A percentile compares a stretch with the other conserved stretches of the same genome.
Conservation (phyloP, 2,888 invertebrate species). For the Xylophagus ater region DNA sequence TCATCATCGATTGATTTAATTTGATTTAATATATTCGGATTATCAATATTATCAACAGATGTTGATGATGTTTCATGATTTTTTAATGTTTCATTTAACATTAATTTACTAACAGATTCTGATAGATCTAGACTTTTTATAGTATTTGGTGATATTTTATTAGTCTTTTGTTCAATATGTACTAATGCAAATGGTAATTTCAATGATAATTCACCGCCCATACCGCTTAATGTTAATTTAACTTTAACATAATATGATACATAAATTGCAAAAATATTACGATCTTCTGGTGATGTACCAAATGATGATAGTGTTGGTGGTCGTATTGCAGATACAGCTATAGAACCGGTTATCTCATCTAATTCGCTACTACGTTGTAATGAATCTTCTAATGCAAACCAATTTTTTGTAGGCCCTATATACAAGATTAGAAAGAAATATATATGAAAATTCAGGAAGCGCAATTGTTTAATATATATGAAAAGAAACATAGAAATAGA, state of each 20-base stretch:
- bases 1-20: conserved; percentile 11
- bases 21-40: conserved; percentile 5
- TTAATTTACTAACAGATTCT: conserved; percentile 6
- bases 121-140: background rate
- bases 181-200: conserved; percentile 72
- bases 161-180: conserved; percentile 39
- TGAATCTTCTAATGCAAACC: conserved; percentile 83
- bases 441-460: too few relatives aligned
- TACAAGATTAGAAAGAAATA: too few relatives aligned
- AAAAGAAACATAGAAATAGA: background rate
- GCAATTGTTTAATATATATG: background rate
- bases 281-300: conserved; percentile 51
- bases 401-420: conserved; percentile 69
- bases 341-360: conserved; percentile 39
- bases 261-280: conserved; percentile 82
- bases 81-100: conserved; percentile 2
- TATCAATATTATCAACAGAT: background rate
- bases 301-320: too few relatives aligned
- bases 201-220: conserved; percentile 68
- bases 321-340: conserved; percentile 48
- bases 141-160: conserved; percentile 3
- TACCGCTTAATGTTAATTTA: conserved; percentile 65
- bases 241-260: conserved; percentile 87
- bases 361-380: conserved; percentile 58
- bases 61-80: background rate